phyloP scores from a whole-genome alignment of 2,113 vertebrate species.

The Calidris pygmaea region DNA sequence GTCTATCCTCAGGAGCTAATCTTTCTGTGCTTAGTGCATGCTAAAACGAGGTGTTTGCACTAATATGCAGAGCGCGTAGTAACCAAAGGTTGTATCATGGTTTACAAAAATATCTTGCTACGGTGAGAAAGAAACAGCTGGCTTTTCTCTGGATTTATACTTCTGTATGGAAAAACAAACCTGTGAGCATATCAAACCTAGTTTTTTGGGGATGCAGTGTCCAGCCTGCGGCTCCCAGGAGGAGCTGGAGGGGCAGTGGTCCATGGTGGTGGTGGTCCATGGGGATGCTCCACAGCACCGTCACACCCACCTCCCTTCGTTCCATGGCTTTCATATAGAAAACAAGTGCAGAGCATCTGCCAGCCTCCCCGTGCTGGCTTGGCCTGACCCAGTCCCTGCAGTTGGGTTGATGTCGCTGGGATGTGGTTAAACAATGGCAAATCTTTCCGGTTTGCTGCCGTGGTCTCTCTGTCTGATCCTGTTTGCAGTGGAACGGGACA shows the following conservation, averaged over 20 bases:
- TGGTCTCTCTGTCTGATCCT: too few species aligned
- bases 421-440: not conserved
- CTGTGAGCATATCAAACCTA: not conserved
- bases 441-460: too few species aligned
- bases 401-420: too few species aligned
- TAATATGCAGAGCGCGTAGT: not conserved
- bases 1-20: not conserved
- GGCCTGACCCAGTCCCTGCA: not conserved
- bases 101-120: not conserved
- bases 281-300: not conserved
- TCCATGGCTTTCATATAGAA: accelerated
- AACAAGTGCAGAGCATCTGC: not conserved
- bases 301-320: not conserved
- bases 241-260: not conserved
- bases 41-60: not conserved
- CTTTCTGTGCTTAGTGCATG: not conserved
- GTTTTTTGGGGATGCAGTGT: not conserved
- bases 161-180: not conserved
- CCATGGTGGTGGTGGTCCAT: too few species aligned
- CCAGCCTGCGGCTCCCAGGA: not conserved
- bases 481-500: not conserved
- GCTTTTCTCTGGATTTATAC: not conserved
- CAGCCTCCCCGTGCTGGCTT: not conserved
- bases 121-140: not conserved
- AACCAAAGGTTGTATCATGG: not conserved